A percentile compares a stretch with the other conserved stretches of the same genome.
Evolutionary conservation across 2,113 vertebrate species (phyloP).

Genomic region (Channa argus): DNA sequence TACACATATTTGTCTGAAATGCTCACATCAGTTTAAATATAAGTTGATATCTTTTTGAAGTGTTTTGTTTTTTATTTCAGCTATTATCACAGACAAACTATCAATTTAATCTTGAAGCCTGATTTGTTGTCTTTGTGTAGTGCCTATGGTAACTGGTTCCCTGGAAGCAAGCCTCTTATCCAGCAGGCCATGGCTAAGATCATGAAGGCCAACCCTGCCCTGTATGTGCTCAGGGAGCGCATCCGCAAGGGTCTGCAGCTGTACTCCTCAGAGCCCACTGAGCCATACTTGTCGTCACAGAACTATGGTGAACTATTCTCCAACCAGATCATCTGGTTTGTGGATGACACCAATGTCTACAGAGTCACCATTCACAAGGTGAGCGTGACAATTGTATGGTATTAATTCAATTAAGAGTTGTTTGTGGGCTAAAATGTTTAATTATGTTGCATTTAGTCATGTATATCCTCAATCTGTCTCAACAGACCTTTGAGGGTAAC

Average conservation of each 20-base stretch:
- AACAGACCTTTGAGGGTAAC: constrained; percentile 98
- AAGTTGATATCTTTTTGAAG: too few relatives aligned
- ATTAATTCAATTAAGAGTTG: not conserved
- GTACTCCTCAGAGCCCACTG: constrained; percentile 98
- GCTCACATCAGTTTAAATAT: too few relatives aligned
- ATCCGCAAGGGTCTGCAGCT: constrained; percentile 98
- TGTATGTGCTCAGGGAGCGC: constrained; percentile 96
- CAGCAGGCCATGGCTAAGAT: constrained; percentile 99
- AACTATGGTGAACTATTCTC: constrained; percentile 99
- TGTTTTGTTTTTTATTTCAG: not conserved
- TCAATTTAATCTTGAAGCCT: not conserved
- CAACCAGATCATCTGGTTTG: constrained; percentile 99
- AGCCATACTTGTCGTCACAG: constrained; percentile 98
- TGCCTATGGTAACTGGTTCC: constrained; percentile 99
- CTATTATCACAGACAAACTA: not conserved
- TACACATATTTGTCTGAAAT: too few relatives aligned
- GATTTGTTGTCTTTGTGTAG: constrained; percentile 68
- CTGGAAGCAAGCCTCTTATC: constrained; percentile 97
- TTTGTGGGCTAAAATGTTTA: too few relatives aligned
- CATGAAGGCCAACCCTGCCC: constrained; percentile 98
- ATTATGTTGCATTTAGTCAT: not conserved
- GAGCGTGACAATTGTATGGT: constrained; percentile 15
- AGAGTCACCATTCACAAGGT: constrained; percentile 99
- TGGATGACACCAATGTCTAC: constrained; percentile 99
- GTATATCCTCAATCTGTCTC: not conserved